Evolutionary conservation across 2,113 vertebrate genomes (phyloP).

Genomic region (Irena cyanogastra): DNA sequence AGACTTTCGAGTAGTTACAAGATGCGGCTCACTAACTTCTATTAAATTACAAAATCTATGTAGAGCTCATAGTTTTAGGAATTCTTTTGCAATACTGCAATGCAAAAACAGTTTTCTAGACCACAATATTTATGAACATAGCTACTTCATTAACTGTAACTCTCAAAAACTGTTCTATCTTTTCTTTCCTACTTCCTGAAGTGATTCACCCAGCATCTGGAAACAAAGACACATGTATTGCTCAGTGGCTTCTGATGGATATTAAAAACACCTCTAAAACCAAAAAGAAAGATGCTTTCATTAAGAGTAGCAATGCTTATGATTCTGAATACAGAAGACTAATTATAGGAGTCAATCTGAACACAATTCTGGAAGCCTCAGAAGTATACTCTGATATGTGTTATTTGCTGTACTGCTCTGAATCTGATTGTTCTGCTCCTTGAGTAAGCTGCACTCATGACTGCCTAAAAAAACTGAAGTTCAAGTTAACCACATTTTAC

Average conservation of each 20-base stretch:
- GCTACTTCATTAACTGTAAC: background rate
- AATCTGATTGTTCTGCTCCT: background rate
- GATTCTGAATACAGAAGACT: background rate
- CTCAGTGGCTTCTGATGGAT: background rate
- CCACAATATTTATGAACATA: background rate
- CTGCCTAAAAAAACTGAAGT: background rate
- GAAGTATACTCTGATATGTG: background rate
- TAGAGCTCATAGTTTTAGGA: background rate
- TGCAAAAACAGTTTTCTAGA: background rate
- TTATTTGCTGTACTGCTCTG: background rate
- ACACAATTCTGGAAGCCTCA: background rate
- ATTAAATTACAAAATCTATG: background rate
- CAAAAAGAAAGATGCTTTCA: background rate
- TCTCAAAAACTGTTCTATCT: background rate
- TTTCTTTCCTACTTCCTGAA: background rate
- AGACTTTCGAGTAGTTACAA: background rate
- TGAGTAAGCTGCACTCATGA: background rate
- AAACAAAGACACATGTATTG: background rate
- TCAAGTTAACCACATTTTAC: background rate
- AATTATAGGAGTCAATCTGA: background rate
- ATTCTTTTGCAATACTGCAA: background rate
- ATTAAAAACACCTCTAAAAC: background rate
- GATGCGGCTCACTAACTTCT: background rate
- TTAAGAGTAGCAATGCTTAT: background rate
- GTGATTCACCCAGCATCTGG: background rate